Conservation (phyloP, 1,140 invertebrate species). For the Odontomachus brunneus region DNA sequence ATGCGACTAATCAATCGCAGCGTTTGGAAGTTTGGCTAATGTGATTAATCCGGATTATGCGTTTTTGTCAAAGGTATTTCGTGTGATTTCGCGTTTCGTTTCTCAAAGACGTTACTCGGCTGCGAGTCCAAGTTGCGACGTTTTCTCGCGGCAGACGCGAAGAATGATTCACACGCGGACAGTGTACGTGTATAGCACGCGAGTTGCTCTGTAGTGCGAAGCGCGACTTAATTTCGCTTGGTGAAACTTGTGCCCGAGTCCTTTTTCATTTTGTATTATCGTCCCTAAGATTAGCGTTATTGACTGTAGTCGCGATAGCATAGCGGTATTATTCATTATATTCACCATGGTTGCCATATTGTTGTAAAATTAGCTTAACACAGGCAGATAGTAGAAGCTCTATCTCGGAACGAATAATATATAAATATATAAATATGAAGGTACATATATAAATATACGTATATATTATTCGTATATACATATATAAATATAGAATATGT, state of each 20-base stretch:
- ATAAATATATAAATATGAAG: constrained; percentile 66
- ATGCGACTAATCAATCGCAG: no score
- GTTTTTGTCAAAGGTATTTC: no score
- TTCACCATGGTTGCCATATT: constrained; percentile 76
- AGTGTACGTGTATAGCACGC: neutral
- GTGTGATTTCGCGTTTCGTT: neutral
- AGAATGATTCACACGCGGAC: neutral
- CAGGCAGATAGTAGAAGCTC: constrained; percentile 71
- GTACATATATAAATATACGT: constrained; percentile 44
- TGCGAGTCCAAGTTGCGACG: neutral
- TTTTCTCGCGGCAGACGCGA: constrained; percentile 16
- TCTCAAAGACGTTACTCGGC: neutral
- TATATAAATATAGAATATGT: constrained; percentile 64
- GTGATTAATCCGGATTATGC: no score
- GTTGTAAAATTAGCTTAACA: constrained; percentile 75
- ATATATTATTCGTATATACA: constrained; percentile 62
- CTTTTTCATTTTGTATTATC: constrained; percentile 54
- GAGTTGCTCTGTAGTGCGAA: constrained; percentile 1
- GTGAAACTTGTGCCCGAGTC: constrained; percentile 14
- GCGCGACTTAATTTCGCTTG: constrained; percentile 46
- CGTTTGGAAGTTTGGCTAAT: no score
- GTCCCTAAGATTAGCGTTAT: constrained; percentile 49
- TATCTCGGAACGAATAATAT: constrained; percentile 69
- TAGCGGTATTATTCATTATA: constrained; percentile 66
- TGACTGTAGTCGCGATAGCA: constrained; percentile 54